A percentile compares a stretch with the other conserved stretches of the same genome.
phyloP scores from a whole-genome alignment of 2,113 vertebrate genomes.

The Proterorhinus semilunaris region DNA sequence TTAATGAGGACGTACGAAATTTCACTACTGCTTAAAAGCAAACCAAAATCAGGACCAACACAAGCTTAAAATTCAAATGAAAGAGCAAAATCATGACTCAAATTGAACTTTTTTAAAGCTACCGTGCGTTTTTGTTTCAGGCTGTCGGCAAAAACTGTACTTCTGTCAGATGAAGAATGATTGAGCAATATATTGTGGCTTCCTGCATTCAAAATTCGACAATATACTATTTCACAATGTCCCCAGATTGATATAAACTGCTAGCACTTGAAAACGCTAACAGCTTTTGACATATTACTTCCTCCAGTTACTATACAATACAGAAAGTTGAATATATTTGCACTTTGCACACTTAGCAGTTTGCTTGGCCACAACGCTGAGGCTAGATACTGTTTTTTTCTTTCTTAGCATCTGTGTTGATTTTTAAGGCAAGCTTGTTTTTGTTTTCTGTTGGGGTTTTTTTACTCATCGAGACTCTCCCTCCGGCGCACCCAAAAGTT shows the following conservation, averaged over 20 bases:
- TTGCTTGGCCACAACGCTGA: neutral
- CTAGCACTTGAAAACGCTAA: neutral
- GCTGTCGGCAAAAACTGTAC: no score
- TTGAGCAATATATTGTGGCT: no score
- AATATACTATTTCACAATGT: no score
- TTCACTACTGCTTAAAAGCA: no score
- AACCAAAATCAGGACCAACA: no score
- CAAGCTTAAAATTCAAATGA: no score
- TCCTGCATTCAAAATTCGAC: no score
- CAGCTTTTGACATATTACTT: neutral
- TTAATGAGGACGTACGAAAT: no score
- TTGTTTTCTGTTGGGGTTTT: slow-evolving; percentile 4
- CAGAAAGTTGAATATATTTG: neutral
- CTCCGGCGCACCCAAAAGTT: slow-evolving; percentile 36
- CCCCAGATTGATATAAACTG: neutral
- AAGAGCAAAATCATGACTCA: no score
- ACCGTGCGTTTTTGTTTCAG: no score
- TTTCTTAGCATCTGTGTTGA: neutral
- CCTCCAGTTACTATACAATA: neutral
- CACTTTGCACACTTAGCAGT: neutral
- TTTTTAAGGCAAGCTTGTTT: neutral
- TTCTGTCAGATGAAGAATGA: no score
- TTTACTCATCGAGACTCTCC: slow-evolving; percentile 15
- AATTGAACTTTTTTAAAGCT: no score
- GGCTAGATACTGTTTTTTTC: neutral